phyloP scores from a whole-genome alignment of 2,113 vertebrate genomes.

The Monopterus albus region DNA sequence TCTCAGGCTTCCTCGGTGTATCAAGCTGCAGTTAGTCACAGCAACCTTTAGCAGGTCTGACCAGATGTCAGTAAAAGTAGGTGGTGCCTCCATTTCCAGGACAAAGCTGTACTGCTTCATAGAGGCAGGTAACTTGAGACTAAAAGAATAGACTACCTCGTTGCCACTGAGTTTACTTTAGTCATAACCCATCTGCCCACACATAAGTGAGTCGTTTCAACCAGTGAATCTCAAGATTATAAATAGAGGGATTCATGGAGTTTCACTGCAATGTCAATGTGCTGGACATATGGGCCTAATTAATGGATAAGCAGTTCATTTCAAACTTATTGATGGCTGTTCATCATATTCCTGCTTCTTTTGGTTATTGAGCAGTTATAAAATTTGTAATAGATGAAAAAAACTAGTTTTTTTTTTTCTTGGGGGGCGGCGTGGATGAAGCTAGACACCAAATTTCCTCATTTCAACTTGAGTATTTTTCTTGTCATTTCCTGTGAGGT shows the following conservation, averaged over 20 bases:
- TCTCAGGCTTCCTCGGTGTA: not conserved
- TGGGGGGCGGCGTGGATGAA: no score
- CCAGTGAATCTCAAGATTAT: not conserved
- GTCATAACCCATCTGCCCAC: not conserved
- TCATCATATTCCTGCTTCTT: not conserved
- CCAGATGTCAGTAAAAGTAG: slow-evolving; percentile 21
- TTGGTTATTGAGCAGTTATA: not conserved
- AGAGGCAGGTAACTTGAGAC: slow-evolving; percentile 3
- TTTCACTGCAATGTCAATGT: not conserved
- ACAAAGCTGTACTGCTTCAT: not conserved
- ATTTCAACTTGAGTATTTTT: not conserved
- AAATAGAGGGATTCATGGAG: not conserved
- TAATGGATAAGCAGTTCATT: slow-evolving; percentile 6
- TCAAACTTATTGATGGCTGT: not conserved
- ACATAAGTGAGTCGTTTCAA: slow-evolving; percentile 1
- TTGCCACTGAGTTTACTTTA: not conserved
- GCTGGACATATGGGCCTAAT: not conserved
- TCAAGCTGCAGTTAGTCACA: slow-evolving; percentile 7
- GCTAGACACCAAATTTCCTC: no score
- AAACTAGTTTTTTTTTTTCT: no score
- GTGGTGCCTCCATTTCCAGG: not conserved
- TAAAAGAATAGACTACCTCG: not conserved
- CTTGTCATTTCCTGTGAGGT: slow-evolving; percentile 14
- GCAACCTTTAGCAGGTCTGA: slow-evolving; percentile 24
- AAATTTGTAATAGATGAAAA: slow-evolving; percentile 11